phyloP scores from a whole-genome alignment of 2,888 invertebrate genomes.

The Epistrophella euchroma region DNA sequence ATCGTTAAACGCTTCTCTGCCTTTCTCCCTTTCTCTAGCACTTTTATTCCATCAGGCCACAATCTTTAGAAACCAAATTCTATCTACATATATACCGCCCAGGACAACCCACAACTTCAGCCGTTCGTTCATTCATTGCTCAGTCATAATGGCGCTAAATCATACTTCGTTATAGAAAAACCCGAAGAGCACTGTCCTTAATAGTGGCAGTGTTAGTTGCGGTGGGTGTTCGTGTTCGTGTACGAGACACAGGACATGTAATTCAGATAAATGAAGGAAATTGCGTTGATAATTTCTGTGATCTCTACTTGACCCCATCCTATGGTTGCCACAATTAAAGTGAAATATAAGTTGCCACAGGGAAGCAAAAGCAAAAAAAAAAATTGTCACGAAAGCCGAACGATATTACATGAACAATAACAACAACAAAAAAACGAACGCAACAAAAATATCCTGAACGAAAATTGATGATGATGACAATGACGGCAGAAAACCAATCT shows the following conservation, averaged over 20 bases:
- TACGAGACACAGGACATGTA: constrained; percentile 63
- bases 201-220: constrained; percentile 32
- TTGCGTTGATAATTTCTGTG: constrained; percentile 73
- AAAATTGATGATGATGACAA: constrained; percentile 24
- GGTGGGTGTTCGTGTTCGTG: constrained; percentile 20
- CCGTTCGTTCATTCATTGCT: constrained; percentile 20
- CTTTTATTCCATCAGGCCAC: background rate
- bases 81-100: background rate
- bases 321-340: constrained; percentile 57
- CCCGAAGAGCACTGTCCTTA: constrained; percentile 44
- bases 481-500: constrained; percentile 46
- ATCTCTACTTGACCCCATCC: constrained; percentile 51
- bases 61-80: constrained; percentile 2
- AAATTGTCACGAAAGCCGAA: constrained; percentile 17
- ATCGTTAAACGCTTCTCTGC: constrained; percentile 68
- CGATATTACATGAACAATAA: background rate
- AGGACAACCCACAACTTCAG: constrained; percentile 28
- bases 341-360: constrained; percentile 51
- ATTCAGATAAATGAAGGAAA: constrained; percentile 72
- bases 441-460: constrained; percentile 19
- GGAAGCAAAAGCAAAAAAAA: constrained; percentile 33
- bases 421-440: background rate
- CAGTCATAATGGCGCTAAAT: constrained; percentile 67
- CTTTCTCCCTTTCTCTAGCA: constrained; percentile 8
- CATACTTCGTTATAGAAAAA: constrained; percentile 65